A percentile compares a stretch with the other conserved stretches of the same genome.
phyloP scores from a whole-genome alignment of 1,140 invertebrate species.

The Stegodyphus dumicola region DNA sequence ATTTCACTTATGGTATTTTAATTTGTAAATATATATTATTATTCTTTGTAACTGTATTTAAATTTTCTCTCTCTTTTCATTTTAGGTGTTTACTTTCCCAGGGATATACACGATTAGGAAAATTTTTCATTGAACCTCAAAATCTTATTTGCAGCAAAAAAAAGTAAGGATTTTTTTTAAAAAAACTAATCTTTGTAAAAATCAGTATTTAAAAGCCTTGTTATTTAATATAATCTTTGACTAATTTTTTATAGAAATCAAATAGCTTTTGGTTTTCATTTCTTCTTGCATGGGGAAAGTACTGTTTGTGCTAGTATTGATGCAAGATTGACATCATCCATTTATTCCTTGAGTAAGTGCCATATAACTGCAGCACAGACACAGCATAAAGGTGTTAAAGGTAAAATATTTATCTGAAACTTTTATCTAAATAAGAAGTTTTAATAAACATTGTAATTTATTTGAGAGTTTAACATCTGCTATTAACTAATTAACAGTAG shows the following conservation, averaged over 20 bases:
- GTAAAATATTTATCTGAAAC: conserved; percentile 66
- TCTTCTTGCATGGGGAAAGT: conserved; percentile 98
- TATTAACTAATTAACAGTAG: too few relatives aligned
- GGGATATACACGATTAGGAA: conserved; percentile 94
- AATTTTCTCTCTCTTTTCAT: background rate
- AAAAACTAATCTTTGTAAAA: background rate
- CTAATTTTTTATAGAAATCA: conserved; percentile 69
- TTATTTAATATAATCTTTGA: too few relatives aligned
- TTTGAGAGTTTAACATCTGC: too few relatives aligned
- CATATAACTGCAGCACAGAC: conserved; percentile 81
- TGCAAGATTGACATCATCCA: conserved; percentile 91
- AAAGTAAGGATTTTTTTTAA: background rate
- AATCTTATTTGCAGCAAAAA: conserved; percentile 10
- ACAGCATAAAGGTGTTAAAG: conserved; percentile 76
- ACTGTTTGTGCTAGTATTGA: conserved; percentile 97
- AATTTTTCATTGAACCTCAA: conserved; percentile 95
- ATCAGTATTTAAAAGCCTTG: too few relatives aligned
- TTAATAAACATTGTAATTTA: too few relatives aligned
- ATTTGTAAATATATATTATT: too few relatives aligned
- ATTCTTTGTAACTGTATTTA: too few relatives aligned
- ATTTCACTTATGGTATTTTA: too few relatives aligned
- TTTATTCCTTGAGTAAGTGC: conserved; percentile 82
- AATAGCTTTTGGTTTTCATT: conserved; percentile 93
- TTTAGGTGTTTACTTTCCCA: conserved; percentile 88
- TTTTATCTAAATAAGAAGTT: too few relatives aligned